These are phyloP conservation scores for Magallana ariakensis DNA, from an alignment of 1,140 invertebrate species.

Conservation along the genomic window DNA sequence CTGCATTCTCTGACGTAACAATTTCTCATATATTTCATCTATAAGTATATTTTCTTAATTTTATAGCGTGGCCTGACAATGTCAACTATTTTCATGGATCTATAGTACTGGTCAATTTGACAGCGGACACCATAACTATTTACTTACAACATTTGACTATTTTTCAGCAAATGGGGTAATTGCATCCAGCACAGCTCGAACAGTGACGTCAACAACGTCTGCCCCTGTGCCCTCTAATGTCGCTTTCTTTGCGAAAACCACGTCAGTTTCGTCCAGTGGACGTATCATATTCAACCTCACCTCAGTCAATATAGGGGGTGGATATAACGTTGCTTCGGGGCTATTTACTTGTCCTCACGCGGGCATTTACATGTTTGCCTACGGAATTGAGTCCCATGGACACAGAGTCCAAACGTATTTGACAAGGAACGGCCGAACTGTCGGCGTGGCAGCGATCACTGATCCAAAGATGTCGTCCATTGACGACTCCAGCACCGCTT, in stretches of 20 bases:
- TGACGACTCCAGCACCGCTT: conserved; percentile 1
- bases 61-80: too few species aligned
- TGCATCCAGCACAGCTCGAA: background rate
- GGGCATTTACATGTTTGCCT: conserved; percentile 7
- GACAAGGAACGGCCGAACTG: background rate
- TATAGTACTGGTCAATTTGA: too few species aligned
- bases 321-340: background rate
- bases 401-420: background rate
- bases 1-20: too few species aligned
- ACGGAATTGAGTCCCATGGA: background rate
- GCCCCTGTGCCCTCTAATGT: background rate
- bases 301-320: background rate
- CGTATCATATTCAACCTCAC: background rate
- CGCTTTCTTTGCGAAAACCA: background rate
- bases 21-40: too few species aligned
- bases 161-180: background rate
- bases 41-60: too few species aligned
- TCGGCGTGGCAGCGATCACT: conserved; percentile 5
- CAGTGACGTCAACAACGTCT: background rate
- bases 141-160: too few species aligned
- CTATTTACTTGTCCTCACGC: background rate
- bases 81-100: too few species aligned
- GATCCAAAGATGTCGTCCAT: background rate
- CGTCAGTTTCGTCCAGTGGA: background rate
- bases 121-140: too few species aligned